Evolutionary conservation across 2,797 vertebrate species (phyloP), one percentile per base, ranked within the genome.

Genomic region (Silurus aristotelis): DNA sequence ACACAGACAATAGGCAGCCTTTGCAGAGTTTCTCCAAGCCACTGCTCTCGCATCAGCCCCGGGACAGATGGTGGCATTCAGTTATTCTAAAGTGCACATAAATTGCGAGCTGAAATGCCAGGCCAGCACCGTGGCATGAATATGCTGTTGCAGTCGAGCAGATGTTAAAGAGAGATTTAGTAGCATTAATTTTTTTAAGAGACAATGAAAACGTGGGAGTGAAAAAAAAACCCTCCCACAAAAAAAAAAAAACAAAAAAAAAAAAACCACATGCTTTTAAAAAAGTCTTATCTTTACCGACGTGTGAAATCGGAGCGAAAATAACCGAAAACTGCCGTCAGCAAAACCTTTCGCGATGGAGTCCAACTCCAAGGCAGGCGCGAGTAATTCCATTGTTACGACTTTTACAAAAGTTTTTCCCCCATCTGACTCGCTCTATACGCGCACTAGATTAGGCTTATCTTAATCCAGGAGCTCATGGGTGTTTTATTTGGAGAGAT

Each of bases 41-140:
- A 9, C 66, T 56, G 52, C 68, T 82, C 77, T 84, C 63, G 3
- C 60, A 81, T 25, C 27, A 77, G 80, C 76, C n/a, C 22, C 22
- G 43, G 20, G 79, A 89, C 87, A 88, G 87, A 88, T 88, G 87
- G 88, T 52, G 70, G 76, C 80, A 86, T 87, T 89, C 83, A 81
- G 70, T 88, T 84, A 83, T 78, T 89, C 67, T 25, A 66, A 56
- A 81, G 83, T 10, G 2, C 6, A 31, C 67, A 76, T 78, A 88
- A 73, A 88, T 87, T 75, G 86, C n/a, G 27, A 67, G 72, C 55
- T 71, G 81, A 86, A 86, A 80, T 56, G 68, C 81, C 61, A 73
- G 56, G 48, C 75, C 63, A 75, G 79, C 79, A 56, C 67, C 7
- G 46, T 22, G 64, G 60, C 52, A 67, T 83, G 75, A 63, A 80